Evolutionary conservation across 1,140 invertebrate genomes (phyloP), one percentile per base, ranked within the genome.

Genomic region (Trichonephila clavata): DNA sequence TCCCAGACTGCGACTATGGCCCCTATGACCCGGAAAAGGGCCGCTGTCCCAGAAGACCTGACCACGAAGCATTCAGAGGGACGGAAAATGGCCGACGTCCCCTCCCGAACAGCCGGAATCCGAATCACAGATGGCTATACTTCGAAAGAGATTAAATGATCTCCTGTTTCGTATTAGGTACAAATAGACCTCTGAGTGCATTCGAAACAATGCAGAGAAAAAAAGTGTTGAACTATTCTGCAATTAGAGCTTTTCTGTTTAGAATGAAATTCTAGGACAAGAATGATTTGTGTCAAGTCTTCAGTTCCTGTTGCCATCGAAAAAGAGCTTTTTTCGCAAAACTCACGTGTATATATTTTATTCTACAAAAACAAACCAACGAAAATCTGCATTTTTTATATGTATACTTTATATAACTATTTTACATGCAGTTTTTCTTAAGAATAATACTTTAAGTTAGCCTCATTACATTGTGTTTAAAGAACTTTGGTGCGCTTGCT

Each of bases 1-100:
- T 92, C 20, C 94, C 94, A 3, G 94, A 94, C 24, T 94, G 94
- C 39, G 90, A 92, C 27, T 94, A 92, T 24, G 94, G 94, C 3
- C n/a, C 18, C 2, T 94, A 65, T 39, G 86, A 92, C 43, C 50
- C 88, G 6, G 77, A 80, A 3, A 94, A n/a, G 20, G 94, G 94
- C 24, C 80, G 86, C 32, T 94, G 94, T 43, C 94, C 94, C 13
- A 89, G 24, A 84, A 92, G 77, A 60, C 90, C 94, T 4, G 86
- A 94, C 20, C 24, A 88, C 43, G 84, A 80, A 18, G 39, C 32
- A 50, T 27, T 81, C 27, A 94, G 61, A 59, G 60, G 32, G 43
- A 59, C 21, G 43, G 68, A 93, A 27, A 43, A 57, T 10, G 83
- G 80, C 65, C 61, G 50, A 63, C 39, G 92, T 61, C 92, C 92